Base-by-base conservation (phyloP, 2,888 invertebrate species). In the Acholoe squamosa region DNA sequence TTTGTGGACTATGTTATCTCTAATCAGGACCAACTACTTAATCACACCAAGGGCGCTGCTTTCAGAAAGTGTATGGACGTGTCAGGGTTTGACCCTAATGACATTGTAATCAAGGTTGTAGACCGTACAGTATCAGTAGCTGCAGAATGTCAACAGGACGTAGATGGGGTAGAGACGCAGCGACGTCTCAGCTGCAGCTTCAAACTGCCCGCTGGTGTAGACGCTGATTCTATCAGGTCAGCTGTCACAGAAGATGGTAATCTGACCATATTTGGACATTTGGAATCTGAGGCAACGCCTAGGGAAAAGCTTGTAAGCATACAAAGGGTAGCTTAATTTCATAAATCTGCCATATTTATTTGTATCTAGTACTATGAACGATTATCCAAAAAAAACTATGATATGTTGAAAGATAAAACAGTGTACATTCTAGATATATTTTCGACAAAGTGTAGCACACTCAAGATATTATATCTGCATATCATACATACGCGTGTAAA, bases 241-340 rank as follows among this genome's bases (percentile, higher is more conserved):
- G 61, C 61, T 14, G n/a, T 61, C 10, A 61, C 61, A 5, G 5
- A 5, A 61, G 61, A 61, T 7, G 61, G 61, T 19, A 61, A 14
- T 25, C 22, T 61, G 61, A 61, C 61, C 61, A 61, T 61, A 61
- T 61, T 61, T 61, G 61, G 61, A 61, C n/a, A 61, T 25, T n/a
- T 22, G 3, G 25, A 61, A 25, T 61, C 61, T 19, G 14, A 61
- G 5, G 14, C n/a, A 61, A n/a, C 61, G 1, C 61, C 22, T 14
- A 61, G 16, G 25, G 61, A 61, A 19, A 61, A 61, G 61, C 5
- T 61, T 25, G 61, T 61, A 61, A 61, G 25, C 61, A 61, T 61
- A 5, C 61, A 61, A 25, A 61, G 61, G 25, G 16, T 61, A 22
- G n/a, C 22, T 5, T 61, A 61, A 61, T 14, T 5, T 43, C 43